phyloP scores from a whole-genome alignment of 2,797 vertebrate genomes.

The Tenualosa thibaudeaui region DNA sequence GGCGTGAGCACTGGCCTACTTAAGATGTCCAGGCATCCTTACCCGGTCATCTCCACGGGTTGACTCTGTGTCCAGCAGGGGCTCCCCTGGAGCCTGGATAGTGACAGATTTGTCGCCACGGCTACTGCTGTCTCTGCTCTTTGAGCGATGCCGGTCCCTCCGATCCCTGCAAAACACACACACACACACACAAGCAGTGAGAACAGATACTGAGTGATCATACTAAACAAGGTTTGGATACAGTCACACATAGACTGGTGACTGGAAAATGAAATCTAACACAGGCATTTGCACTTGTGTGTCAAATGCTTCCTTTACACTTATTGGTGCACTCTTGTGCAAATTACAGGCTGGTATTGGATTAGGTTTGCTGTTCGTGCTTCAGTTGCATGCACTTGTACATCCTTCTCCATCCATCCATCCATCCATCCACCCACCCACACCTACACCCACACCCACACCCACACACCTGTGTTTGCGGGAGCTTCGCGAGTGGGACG shows the following conservation, averaged over 20 bases:
- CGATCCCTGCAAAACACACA: conserved; percentile 74
- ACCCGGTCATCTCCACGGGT: conserved; percentile 89
- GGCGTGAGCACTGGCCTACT: background rate
- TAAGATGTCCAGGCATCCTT: conserved; percentile 46
- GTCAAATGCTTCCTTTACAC: background rate
- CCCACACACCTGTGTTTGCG: conserved; percentile 80
- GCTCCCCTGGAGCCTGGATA: conserved; percentile 88
- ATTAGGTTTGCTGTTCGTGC: background rate
- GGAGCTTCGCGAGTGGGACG: conserved; percentile 82
- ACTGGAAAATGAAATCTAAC: no score
- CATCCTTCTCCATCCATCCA: background rate
- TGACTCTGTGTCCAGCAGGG: conserved; percentile 85
- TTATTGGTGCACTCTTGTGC: background rate
- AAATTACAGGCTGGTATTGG: background rate
- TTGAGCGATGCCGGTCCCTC: conserved; percentile 85
- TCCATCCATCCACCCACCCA: background rate
- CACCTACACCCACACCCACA: background rate
- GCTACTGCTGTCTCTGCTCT: conserved; percentile 80
- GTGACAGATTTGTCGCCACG: conserved; percentile 89
- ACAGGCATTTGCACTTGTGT: background rate
- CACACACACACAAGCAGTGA: background rate
- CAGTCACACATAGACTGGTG: no score
- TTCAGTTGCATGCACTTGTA: background rate
- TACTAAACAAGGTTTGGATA: no score
- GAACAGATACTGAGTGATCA: no score